Conservation (phyloP, 2,113 vertebrate species). For the Colius striatus region DNA sequence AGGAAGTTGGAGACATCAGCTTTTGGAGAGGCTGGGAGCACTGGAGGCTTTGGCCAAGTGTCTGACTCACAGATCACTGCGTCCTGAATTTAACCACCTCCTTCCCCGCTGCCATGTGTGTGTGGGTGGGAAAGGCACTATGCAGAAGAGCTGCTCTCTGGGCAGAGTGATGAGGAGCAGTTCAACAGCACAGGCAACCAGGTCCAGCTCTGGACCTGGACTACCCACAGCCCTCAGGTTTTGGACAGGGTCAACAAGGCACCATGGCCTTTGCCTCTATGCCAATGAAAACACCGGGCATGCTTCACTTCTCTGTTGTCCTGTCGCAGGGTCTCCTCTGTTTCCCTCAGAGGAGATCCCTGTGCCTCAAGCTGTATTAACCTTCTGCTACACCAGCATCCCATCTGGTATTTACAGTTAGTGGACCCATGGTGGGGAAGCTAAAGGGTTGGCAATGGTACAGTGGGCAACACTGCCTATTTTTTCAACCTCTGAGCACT, state of each 20-base stretch:
- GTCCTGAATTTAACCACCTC: not conserved
- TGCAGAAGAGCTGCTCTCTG: not conserved
- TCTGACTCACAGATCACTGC: not conserved
- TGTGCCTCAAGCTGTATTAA: rapidly evolving
- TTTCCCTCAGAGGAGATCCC: not conserved
- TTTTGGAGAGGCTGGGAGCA: not conserved
- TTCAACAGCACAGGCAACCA: rapidly evolving
- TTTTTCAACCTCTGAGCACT: not conserved
- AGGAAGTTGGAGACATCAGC: not conserved
- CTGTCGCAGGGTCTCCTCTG: not conserved
- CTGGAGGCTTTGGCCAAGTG: conserved; percentile 9
- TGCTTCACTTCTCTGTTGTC: not conserved
- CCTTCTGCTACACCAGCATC: not conserved
- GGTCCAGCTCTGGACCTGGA: not conserved
- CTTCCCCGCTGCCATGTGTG: not conserved
- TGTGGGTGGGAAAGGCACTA: not conserved
- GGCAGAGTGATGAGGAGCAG: not conserved
- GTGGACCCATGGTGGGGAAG: rapidly evolving
- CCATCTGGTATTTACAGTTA: not conserved
- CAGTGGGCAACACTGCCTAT: rapidly evolving
- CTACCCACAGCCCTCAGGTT: rapidly evolving
- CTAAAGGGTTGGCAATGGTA: not conserved
- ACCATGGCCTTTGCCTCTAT: not conserved
- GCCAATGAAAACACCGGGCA: not conserved
- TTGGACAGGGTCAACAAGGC: not conserved